Conservation (phyloP, 2,888 invertebrate species). For the Plagiodera versicolora region DNA sequence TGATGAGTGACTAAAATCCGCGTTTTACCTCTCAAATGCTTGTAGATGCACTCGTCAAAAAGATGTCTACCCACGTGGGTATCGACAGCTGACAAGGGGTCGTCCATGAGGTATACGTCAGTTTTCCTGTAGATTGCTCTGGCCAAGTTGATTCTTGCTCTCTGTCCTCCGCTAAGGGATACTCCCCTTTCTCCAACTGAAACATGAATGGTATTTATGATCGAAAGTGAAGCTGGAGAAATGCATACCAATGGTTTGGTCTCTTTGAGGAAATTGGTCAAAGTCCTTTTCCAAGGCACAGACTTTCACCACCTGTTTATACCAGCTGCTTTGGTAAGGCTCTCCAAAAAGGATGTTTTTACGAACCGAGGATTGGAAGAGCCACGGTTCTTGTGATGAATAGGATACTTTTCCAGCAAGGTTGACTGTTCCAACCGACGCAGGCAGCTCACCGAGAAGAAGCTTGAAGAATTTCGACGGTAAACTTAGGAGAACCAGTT, state of each 20-base stretch:
- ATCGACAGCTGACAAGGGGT: constrained; percentile 88
- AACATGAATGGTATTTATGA: not conserved
- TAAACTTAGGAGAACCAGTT: not conserved
- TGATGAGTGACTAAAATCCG: constrained; percentile 74
- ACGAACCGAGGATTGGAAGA: constrained; percentile 77
- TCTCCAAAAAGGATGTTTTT: constrained; percentile 76
- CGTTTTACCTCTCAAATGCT: constrained; percentile 65
- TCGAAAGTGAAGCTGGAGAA: too few species aligned
- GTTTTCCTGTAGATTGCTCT: constrained; percentile 80
- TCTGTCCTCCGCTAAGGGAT: constrained; percentile 46
- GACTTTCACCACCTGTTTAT: constrained; percentile 66
- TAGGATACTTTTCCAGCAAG: constrained; percentile 72
- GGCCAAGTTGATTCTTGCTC: constrained; percentile 53
- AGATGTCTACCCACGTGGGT: constrained; percentile 81
- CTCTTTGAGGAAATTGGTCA: constrained; percentile 71
- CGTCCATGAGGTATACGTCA: constrained; percentile 83
- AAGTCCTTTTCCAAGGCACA: constrained; percentile 74
- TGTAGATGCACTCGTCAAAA: constrained; percentile 73
- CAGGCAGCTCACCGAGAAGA: not conserved
- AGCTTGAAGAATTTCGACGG: not conserved
- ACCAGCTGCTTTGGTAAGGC: constrained; percentile 66
- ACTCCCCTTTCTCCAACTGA: constrained; percentile 71
- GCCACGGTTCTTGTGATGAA: constrained; percentile 83
- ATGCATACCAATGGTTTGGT: constrained; percentile 64
- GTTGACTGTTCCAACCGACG: constrained; percentile 50